Percentiles rank a stretch among this genome's conserved stretches.
Evolutionary conservation across 2,113 vertebrate species (phyloP).

Genomic region (Scartelaos histophorus): DNA sequence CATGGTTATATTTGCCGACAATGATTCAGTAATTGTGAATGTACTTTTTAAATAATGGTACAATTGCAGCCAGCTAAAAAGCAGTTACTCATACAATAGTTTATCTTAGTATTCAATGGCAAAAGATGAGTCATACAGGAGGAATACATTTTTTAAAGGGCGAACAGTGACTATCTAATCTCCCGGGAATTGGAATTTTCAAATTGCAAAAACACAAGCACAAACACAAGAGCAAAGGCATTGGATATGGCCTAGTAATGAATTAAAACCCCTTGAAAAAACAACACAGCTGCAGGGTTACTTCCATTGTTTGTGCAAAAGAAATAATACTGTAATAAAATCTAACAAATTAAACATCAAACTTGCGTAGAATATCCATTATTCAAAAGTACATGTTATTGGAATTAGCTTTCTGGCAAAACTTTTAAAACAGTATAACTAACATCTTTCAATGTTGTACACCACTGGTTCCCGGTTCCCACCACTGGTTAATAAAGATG

Average conservation of each 20-base stretch:
- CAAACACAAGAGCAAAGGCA: background rate
- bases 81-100: background rate
- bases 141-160: background rate
- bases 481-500: background rate
- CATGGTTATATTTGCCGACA: constrained; percentile 6
- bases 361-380: no score
- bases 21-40: constrained; percentile 6
- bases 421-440: background rate
- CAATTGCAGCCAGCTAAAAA: background rate
- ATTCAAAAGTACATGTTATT: background rate
- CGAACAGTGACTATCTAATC: background rate
- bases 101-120: background rate
- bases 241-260: background rate
- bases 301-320: background rate
- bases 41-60: background rate
- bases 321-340: background rate
- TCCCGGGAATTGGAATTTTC: background rate
- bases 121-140: background rate
- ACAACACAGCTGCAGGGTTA: background rate
- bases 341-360: no score
- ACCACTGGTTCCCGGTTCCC: no score
- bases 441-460: no score
- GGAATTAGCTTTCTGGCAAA: background rate
- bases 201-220: background rate
- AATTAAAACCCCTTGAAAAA: background rate